A percentile compares a stretch with the other conserved stretches of the same genome.
Evolutionary conservation across 2,113 vertebrate genomes (phyloP).

Genomic region (Stomatorhinus ivindoensis): DNA sequence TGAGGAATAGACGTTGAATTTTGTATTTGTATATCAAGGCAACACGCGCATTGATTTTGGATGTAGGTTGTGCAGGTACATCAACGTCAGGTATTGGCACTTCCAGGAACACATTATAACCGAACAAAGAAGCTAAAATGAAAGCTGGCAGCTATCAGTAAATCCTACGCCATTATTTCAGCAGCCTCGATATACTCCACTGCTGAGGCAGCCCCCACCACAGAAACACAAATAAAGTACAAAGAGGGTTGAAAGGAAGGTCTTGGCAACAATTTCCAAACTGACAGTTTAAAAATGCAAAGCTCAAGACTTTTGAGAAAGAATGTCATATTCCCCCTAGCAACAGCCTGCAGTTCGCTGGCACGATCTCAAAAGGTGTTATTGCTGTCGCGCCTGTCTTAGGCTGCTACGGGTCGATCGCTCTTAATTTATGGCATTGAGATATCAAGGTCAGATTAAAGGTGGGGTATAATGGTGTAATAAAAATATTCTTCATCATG

Average conservation of each 20-base stretch:
- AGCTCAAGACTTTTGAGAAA: constrained; percentile 4
- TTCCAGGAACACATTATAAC: background rate
- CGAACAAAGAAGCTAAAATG: background rate
- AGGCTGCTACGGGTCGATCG: background rate
- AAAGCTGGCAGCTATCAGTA: background rate
- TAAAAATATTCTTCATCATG: background rate
- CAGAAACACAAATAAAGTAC: background rate
- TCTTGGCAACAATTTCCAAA: background rate
- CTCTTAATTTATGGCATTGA: background rate
- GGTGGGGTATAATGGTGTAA: background rate
- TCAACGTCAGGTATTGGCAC: background rate
- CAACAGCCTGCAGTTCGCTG: background rate
- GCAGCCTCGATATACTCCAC: background rate
- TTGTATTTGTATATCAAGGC: background rate
- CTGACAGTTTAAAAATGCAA: background rate
- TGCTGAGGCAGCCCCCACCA: background rate
- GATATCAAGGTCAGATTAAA: background rate
- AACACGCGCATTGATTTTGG: background rate
- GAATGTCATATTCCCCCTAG: background rate
- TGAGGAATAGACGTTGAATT: background rate
- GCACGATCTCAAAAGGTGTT: background rate
- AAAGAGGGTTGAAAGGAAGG: background rate
- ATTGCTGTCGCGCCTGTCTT: background rate
- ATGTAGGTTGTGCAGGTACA: background rate
- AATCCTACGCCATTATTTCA: background rate